Evolutionary conservation across 2,113 vertebrate genomes (phyloP).

Genomic region (Microcebus murinus): DNA sequence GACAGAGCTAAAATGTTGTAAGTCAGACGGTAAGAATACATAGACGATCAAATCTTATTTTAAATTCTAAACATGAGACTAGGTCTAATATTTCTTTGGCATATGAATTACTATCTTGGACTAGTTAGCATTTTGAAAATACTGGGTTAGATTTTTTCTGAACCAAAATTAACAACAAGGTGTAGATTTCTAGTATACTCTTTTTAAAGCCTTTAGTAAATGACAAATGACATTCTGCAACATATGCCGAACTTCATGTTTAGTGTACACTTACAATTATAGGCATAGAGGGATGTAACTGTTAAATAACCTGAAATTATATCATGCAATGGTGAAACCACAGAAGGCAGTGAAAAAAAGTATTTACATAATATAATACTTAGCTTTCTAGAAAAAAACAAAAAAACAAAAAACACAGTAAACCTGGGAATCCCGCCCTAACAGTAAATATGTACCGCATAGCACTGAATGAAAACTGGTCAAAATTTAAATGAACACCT

Average conservation of each 20-base stretch:
- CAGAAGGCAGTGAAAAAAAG: conserved; percentile 67
- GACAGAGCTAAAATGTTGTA: conserved; percentile 29
- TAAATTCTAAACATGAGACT: conserved; percentile 77
- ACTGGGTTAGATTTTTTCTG: conserved; percentile 62
- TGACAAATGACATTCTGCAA: conserved; percentile 79
- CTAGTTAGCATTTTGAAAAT: conserved; percentile 76
- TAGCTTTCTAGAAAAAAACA: conserved; percentile 68
- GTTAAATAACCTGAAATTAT: conserved; percentile 71
- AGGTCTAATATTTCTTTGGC: conserved; percentile 92
- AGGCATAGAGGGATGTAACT: conserved; percentile 74
- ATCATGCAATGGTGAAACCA: conserved; percentile 78
- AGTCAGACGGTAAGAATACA: not conserved
- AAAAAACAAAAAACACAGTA: conserved; percentile 72
- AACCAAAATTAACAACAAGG: conserved; percentile 75
- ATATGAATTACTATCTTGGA: conserved; percentile 87
- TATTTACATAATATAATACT: conserved; percentile 79
- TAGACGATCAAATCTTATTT: conserved; percentile 63
- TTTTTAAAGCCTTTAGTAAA: conserved; percentile 70
- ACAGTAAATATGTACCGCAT: conserved; percentile 81
- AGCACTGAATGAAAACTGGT: conserved; percentile 79
- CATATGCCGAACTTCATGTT: conserved; percentile 70
- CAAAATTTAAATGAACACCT: conserved; percentile 78
- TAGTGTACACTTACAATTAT: conserved; percentile 59
- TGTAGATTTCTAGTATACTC: conserved; percentile 71
- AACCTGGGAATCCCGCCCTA: conserved; percentile 83